A percentile compares a stretch with the other conserved stretches of the same genome.
phyloP scores from a whole-genome alignment of 35 echinoderm and acorn worm species.

The Heliocidaris erythrogramma region DNA sequence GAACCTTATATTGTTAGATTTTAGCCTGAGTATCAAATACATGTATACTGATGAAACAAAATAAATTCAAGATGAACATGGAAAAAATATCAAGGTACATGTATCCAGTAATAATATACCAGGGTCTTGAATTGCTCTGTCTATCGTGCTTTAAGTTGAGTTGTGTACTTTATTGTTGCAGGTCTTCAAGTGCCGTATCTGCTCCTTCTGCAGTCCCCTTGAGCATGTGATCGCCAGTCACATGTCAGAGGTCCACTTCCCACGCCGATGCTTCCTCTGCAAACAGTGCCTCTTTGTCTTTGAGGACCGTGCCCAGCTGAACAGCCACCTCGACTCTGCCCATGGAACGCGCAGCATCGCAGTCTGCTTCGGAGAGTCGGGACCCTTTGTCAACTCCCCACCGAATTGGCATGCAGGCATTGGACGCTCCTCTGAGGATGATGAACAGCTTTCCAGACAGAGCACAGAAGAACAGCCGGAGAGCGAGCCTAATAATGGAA shows the following conservation, averaged over 20 bases:
- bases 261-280: slow-evolving; percentile 86
- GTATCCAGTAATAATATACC: neutral
- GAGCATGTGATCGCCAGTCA: slow-evolving; percentile 99
- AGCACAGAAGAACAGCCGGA: slow-evolving; percentile 62
- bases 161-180: neutral
- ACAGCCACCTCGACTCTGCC: slow-evolving; percentile 84
- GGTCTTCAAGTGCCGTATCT: slow-evolving; percentile 93
- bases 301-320: slow-evolving; percentile 84
- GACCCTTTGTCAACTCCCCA: slow-evolving; percentile 52
- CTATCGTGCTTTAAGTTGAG: neutral
- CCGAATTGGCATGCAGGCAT: slow-evolving; percentile 58
- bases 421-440: slow-evolving; percentile 57
- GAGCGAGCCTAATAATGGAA: slow-evolving; percentile 72
- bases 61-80: too few species aligned
- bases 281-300: slow-evolving; percentile 98
- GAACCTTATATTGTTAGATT: neutral
- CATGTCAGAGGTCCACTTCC: slow-evolving; percentile 99
- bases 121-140: neutral
- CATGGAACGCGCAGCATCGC: slow-evolving; percentile 83
- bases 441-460: slow-evolving; percentile 61
- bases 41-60: too few species aligned
- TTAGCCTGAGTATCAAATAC: neutral
- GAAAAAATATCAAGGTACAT: too few species aligned
- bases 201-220: slow-evolving; percentile 94
- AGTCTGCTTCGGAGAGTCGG: slow-evolving; percentile 84